phyloP scores from a whole-genome alignment of 2,113 vertebrate genomes.

The Trichomycterus rosablanca region DNA sequence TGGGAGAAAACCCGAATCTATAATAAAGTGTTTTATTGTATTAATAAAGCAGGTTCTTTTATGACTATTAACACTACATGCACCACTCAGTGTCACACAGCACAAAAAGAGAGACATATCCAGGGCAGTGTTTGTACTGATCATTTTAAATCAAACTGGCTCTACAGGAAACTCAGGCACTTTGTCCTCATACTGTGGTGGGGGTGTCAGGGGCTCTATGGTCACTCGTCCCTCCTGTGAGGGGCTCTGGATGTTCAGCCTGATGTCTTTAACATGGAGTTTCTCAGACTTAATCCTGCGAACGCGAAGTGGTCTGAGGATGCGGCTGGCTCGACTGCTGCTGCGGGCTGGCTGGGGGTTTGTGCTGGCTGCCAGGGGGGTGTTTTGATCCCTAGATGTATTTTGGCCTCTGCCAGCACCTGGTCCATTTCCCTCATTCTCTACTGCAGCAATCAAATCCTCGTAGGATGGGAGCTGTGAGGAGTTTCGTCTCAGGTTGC shows the following conservation, averaged over 20 bases:
- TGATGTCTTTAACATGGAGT: constrained; percentile 86
- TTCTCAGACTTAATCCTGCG: constrained; percentile 93
- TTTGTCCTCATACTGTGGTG: constrained; percentile 82
- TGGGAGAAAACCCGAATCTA: too few species aligned
- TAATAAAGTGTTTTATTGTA: too few species aligned
- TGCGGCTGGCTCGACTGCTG: constrained; percentile 72
- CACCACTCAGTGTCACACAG: too few species aligned
- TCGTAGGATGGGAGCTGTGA: constrained; percentile 90
- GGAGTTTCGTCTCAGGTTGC: constrained; percentile 68
- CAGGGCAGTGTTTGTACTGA: too few species aligned
- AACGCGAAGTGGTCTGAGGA: constrained; percentile 79
- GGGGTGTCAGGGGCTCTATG: constrained; percentile 90
- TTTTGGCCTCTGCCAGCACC: constrained; percentile 22
- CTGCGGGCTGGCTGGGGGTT: constrained; percentile 55
- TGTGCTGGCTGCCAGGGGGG: accelerated
- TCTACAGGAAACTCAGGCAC: constrained; percentile 53
- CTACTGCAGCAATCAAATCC: constrained; percentile 74
- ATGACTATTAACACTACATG: too few species aligned
- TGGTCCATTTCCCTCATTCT: constrained; percentile 54
- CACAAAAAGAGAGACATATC: too few species aligned
- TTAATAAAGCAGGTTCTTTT: too few species aligned
- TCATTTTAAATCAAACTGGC: constrained; percentile 21
- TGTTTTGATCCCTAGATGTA: constrained; percentile 2
- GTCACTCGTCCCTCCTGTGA: constrained; percentile 61
- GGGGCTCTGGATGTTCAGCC: constrained; percentile 64